Conservation (phyloP, 1,140 invertebrate genomes). For the Cardiocondyla obscurior region DNA sequence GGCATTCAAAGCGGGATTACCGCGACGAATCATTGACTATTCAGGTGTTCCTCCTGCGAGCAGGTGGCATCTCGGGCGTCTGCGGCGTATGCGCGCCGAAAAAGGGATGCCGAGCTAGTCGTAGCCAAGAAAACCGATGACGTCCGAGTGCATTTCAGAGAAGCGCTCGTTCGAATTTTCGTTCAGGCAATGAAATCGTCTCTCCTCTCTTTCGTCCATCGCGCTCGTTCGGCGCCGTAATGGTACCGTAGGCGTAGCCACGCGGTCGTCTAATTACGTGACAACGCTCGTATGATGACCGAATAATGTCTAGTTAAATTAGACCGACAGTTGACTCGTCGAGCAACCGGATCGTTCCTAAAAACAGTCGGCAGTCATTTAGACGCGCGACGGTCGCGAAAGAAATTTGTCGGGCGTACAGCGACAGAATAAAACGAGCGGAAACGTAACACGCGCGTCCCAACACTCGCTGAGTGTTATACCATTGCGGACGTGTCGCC, state of each 20-base stretch:
- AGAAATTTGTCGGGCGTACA: not conserved
- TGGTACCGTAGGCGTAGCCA: conserved; percentile 75
- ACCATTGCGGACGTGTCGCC: conserved; percentile 40
- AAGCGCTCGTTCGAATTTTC: conserved; percentile 45
- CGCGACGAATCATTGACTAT: conserved; percentile 76
- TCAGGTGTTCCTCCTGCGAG: conserved; percentile 68
- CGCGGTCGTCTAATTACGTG: conserved; percentile 78
- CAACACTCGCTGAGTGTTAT: conserved; percentile 44
- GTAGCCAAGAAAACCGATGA: conserved; percentile 13
- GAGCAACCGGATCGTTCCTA: conserved; percentile 43
- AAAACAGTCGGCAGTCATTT: conserved; percentile 29
- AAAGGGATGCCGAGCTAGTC: conserved; percentile 40
- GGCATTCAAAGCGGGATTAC: conserved; percentile 73
- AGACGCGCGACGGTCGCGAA: not conserved
- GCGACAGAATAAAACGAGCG: not conserved
- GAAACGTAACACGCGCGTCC: not conserved
- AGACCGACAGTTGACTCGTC: conserved; percentile 67
- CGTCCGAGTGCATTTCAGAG: not conserved
- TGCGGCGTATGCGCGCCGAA: conserved; percentile 7
- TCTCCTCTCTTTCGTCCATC: conserved; percentile 48
- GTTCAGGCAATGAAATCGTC: conserved; percentile 38
- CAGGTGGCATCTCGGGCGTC: conserved; percentile 67
- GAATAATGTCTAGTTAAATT: conserved; percentile 78
- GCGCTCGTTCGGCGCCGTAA: conserved; percentile 50
- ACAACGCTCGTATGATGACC: conserved; percentile 74